Percentiles rank a stretch among this genome's conserved stretches.
Conservation (phyloP, 2,888 invertebrate species). For the Melieria crassipennis region DNA sequence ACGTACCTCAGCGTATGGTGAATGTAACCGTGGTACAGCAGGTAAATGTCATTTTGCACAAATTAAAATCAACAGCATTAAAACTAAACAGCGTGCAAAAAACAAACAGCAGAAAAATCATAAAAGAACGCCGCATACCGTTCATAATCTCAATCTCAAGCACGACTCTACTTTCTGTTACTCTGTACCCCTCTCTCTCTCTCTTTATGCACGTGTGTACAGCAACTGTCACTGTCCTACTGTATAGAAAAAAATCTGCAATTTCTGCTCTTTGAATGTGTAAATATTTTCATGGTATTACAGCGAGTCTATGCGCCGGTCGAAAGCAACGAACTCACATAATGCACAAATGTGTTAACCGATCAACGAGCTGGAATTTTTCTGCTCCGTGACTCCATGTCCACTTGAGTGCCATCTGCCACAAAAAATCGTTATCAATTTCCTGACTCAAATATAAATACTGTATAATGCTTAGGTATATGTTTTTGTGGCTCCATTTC, state of each 20-base stretch:
- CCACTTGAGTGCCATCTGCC: too few species aligned
- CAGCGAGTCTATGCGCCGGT: background rate
- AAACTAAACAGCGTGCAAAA: background rate
- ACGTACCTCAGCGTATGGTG: constrained; percentile 91
- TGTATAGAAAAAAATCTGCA: constrained; percentile 13
- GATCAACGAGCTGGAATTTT: too few species aligned
- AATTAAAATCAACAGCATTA: constrained; percentile 29
- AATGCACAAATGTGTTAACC: too few species aligned
- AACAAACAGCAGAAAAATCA: constrained; percentile 17
- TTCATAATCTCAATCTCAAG: constrained; percentile 20
- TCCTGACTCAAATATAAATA: too few species aligned
- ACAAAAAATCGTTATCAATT: too few species aligned
- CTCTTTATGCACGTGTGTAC: constrained; percentile 27
- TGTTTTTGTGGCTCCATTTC: too few species aligned
- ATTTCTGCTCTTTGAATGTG: constrained; percentile 5
- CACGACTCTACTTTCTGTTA: constrained; percentile 32
- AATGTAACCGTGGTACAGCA: constrained; percentile 98
- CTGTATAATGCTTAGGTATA: too few species aligned
- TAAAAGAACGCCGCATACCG: constrained; percentile 13
- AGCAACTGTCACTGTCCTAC: constrained; percentile 5
- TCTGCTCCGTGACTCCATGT: too few species aligned
- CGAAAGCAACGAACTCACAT: too few species aligned
- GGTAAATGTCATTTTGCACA: constrained; percentile 72
- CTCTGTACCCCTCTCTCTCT: constrained; percentile 8
- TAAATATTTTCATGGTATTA: constrained; percentile 17